A percentile compares a stretch with the other conserved stretches of the same genome.
Evolutionary conservation across 2,888 invertebrate species (phyloP).

Genomic region (Drosophila nigricruria): DNA sequence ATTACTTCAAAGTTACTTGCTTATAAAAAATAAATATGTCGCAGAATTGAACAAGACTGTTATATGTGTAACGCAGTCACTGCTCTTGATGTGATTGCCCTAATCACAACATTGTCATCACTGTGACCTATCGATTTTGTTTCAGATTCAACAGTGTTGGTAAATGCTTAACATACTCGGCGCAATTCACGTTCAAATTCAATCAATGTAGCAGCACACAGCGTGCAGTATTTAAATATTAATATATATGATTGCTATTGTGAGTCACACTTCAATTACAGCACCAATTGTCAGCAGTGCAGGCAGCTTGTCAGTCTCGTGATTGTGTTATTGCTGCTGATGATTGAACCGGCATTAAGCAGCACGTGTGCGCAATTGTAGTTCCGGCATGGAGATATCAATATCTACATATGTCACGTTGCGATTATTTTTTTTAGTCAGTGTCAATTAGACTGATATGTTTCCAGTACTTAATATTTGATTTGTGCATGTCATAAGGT

Average conservation of each 20-base stretch:
- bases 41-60: neutral
- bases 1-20: neutral
- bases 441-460: constrained; percentile 70
- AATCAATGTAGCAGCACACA: neutral
- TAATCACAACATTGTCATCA: constrained; percentile 3
- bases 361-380: constrained; percentile 60
- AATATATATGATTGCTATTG: neutral
- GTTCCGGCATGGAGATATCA: constrained; percentile 49
- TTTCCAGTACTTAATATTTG: constrained; percentile 39
- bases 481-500: constrained; percentile 37
- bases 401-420: constrained; percentile 24
- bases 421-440: constrained; percentile 60
- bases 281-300: constrained; percentile 1
- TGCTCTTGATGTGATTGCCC: neutral
- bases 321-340: constrained; percentile 46
- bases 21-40: neutral
- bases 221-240: neutral
- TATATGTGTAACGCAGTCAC: neutral
- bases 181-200: constrained; percentile 22
- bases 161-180: neutral
- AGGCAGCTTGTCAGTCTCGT: constrained; percentile 51
- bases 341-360: constrained; percentile 37
- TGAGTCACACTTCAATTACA: constrained; percentile 1
- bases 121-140: constrained; percentile 19
- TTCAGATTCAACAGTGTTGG: constrained; percentile 24